Percentiles rank a stretch among this genome's conserved stretches.
Evolutionary conservation across 2,797 vertebrate species (phyloP).

Genomic region (Bovichtus variegatus): DNA sequence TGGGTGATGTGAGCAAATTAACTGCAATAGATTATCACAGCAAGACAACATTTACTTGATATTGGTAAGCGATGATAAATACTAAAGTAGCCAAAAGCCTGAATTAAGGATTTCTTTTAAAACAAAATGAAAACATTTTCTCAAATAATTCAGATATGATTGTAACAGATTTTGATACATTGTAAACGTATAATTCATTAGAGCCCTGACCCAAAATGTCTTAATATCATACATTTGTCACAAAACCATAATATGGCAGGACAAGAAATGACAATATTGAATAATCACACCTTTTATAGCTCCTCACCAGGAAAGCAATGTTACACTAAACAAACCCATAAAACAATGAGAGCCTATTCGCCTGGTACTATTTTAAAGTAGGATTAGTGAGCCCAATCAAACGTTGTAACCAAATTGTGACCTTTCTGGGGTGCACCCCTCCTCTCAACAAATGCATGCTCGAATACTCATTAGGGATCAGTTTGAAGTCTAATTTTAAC

Average conservation of each 20-base stretch:
- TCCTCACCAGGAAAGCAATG: background rate
- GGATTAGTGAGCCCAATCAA: background rate
- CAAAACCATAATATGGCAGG: background rate
- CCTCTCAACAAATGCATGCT: background rate
- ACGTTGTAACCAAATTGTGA: background rate
- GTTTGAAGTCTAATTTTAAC: background rate
- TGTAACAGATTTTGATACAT: background rate
- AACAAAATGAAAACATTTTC: slow-evolving; percentile 5
- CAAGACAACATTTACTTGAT: background rate
- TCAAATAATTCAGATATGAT: background rate
- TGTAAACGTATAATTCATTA: background rate
- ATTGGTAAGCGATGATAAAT: background rate
- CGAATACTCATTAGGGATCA: background rate
- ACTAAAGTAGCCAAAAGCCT: background rate
- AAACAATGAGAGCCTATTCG: background rate
- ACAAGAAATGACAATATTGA: background rate
- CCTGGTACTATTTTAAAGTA: background rate
- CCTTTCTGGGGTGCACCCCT: background rate
- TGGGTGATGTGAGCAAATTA: background rate
- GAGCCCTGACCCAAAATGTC: background rate
- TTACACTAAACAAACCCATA: background rate
- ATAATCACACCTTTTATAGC: background rate
- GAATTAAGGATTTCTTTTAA: background rate
- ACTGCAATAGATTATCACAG: background rate
- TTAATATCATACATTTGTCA: background rate